phyloP scores from a whole-genome alignment of 2,113 vertebrate species.

The Charina bottae region DNA sequence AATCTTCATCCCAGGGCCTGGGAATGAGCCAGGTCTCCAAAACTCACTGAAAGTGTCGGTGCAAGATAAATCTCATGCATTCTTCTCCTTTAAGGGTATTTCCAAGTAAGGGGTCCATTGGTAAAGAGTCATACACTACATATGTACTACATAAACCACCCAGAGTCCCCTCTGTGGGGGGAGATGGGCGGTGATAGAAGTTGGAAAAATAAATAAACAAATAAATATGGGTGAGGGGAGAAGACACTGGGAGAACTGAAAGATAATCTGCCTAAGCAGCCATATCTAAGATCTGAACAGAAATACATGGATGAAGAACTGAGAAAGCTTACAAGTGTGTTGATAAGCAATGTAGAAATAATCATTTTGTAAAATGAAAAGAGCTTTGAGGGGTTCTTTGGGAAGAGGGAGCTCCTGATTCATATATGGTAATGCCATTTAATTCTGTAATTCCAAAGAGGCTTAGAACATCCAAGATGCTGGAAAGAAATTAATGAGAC shows the following conservation, averaged over 20 bases:
- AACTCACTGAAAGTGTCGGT: too few relatives aligned
- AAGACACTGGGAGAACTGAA: neutral
- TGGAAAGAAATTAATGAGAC: neutral
- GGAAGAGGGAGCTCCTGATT: neutral
- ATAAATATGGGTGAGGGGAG: neutral
- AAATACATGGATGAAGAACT: conserved; percentile 38
- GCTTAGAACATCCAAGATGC: neutral
- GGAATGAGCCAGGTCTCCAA: too few relatives aligned
- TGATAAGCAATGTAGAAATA: conserved; percentile 58
- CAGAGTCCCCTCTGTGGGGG: too few relatives aligned
- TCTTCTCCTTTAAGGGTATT: neutral
- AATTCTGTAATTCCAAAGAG: neutral
- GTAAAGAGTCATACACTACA: neutral
- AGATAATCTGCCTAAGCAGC: conserved; percentile 39
- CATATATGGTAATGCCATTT: neutral
- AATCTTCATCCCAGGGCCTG: too few relatives aligned
- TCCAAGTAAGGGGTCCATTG: neutral
- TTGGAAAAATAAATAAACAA: too few relatives aligned
- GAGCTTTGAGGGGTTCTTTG: conserved; percentile 40
- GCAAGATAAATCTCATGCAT: too few relatives aligned
- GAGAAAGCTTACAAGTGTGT: conserved; percentile 47
- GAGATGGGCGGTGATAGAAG: too few relatives aligned
- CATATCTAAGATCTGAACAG: conserved; percentile 31
- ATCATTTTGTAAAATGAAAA: conserved; percentile 39
- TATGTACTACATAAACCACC: too few relatives aligned